phyloP scores from a whole-genome alignment of 2,888 invertebrate species.

The Erebia ligea region DNA sequence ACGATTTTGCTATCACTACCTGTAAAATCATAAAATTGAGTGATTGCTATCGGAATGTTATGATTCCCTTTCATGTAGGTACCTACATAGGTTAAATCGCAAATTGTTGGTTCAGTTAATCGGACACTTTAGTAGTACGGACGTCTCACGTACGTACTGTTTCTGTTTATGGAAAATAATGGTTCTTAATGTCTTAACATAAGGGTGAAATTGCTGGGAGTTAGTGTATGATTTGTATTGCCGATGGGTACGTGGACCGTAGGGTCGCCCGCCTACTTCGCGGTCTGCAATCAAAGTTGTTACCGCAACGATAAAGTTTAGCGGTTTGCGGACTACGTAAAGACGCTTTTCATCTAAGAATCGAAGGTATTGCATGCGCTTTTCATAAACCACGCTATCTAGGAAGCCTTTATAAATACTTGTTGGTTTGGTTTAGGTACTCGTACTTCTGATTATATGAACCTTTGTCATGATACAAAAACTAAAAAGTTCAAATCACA shows the following conservation, averaged over 20 bases:
- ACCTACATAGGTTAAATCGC: conserved; percentile 69
- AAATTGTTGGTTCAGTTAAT: conserved; percentile 71
- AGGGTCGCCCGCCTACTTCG: conserved; percentile 44
- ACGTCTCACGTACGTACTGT: conserved; percentile 46
- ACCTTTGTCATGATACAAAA: not conserved
- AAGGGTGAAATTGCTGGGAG: conserved; percentile 47
- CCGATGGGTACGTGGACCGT: conserved; percentile 43
- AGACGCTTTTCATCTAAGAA: conserved; percentile 44
- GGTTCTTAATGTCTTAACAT: conserved; percentile 48
- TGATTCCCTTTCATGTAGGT: conserved; percentile 69
- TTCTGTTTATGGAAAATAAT: conserved; percentile 45
- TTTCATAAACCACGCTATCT: conserved; percentile 10
- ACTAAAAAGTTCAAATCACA: not conserved
- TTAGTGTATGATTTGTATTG: conserved; percentile 45
- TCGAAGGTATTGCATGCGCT: conserved; percentile 29
- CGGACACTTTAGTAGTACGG: conserved; percentile 58
- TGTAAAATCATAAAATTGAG: conserved; percentile 71
- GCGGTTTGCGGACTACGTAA: conserved; percentile 49
- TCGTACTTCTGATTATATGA: not conserved
- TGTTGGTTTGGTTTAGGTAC: not conserved
- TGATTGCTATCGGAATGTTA: conserved; percentile 65
- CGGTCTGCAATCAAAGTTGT: conserved; percentile 51
- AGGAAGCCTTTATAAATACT: not conserved
- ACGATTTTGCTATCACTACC: conserved; percentile 57
- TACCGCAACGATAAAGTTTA: conserved; percentile 49